Percentiles rank a stretch among this genome's conserved stretches.
Conservation (phyloP, 1,140 invertebrate species). For the Yoshiicerus persimilis region DNA sequence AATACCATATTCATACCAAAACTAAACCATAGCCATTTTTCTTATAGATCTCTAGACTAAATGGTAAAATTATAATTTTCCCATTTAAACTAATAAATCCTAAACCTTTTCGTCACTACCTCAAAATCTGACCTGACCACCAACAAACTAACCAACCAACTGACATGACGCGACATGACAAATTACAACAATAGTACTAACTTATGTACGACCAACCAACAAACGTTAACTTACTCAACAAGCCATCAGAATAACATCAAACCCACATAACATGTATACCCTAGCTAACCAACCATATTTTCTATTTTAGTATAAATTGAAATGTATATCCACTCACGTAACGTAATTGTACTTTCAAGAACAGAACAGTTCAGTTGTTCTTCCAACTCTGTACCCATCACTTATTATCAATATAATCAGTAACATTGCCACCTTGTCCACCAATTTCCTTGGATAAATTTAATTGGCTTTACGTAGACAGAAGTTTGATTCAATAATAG, state of each 20-base stretch:
- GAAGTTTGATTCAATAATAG: neutral
- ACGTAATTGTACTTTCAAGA: constrained; percentile 13
- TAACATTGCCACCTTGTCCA: neutral
- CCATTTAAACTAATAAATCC: neutral
- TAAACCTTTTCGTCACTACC: neutral
- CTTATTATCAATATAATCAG: neutral
- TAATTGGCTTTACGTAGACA: neutral
- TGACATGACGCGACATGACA: neutral
- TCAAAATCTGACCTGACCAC: neutral
- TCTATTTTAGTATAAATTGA: neutral
- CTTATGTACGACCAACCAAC: neutral
- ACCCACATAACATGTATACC: neutral
- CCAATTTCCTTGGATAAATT: neutral
- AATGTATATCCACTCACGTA: constrained; percentile 1
- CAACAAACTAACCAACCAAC: neutral
- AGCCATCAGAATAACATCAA: constrained; percentile 8
- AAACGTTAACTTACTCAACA: constrained; percentile 5
- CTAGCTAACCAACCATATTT: neutral
- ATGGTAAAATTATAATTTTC: neutral
- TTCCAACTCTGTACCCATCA: neutral
- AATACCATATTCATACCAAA: neutral
- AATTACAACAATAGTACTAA: neutral
- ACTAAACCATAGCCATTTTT: neutral
- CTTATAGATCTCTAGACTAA: neutral
- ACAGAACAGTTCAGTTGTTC: neutral